phyloP scores from a whole-genome alignment of 2,797 vertebrate species.

The Ara ararauna region DNA sequence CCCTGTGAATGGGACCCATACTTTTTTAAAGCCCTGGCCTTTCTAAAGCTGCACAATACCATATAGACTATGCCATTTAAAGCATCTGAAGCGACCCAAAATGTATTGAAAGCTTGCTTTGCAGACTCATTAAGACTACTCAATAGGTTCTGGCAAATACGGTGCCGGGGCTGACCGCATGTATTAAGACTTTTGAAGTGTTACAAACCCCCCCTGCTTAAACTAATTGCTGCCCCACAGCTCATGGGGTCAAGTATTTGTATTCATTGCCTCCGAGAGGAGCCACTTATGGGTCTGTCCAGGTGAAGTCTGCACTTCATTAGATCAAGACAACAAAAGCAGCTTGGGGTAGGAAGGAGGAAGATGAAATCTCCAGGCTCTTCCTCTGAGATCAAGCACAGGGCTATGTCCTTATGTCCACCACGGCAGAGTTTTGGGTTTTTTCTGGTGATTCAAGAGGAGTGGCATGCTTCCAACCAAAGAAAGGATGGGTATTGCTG shows the following conservation, averaged over 20 bases:
- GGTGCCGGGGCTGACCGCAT: conserved; percentile 67
- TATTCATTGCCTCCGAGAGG: conserved; percentile 75
- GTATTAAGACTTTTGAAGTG: conserved; percentile 80
- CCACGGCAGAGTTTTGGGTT: not conserved
- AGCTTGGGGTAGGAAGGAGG: conserved; percentile 23
- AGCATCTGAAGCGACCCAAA: conserved; percentile 75
- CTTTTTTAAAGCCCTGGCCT: conserved; percentile 67
- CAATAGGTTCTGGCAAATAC: conserved; percentile 76
- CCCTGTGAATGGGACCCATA: conserved; percentile 77
- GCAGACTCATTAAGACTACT: conserved; percentile 74
- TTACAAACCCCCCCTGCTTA: conserved; percentile 80
- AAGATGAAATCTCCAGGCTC: not conserved
- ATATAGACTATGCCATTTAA: conserved; percentile 76
- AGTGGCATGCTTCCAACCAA: not conserved
- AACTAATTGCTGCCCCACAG: conserved; percentile 82
- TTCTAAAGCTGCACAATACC: conserved; percentile 75
- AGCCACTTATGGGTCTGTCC: conserved; percentile 76
- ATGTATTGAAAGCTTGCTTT: conserved; percentile 73
- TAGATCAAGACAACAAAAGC: conserved; percentile 68
- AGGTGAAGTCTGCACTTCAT: conserved; percentile 77
- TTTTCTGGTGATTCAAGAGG: not conserved
- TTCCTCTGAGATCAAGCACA: not conserved
- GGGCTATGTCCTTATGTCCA: not conserved
- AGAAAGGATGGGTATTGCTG: not conserved
- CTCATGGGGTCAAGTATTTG: conserved; percentile 85